A percentile compares a stretch with the other conserved stretches of the same genome.
Evolutionary conservation across 2,797 vertebrate species (phyloP).

Genomic region (Ciconia nigra): DNA sequence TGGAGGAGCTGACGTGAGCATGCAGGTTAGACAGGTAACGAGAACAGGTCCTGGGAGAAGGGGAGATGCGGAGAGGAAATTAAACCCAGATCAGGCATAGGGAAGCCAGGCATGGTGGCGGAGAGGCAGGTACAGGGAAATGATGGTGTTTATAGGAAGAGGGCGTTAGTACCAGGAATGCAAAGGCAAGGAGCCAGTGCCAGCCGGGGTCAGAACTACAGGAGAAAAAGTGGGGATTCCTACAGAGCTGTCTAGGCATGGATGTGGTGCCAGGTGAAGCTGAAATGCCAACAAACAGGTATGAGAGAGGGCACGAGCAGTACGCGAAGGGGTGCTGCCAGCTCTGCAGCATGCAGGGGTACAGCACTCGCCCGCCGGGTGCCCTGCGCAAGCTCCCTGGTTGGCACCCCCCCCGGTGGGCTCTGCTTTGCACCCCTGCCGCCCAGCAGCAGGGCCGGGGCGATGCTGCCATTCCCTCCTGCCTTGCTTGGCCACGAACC

Average conservation of each 20-base stretch:
- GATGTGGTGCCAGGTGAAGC: background rate
- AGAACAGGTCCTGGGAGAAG: background rate
- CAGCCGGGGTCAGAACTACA: fast-evolving
- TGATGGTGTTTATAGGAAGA: background rate
- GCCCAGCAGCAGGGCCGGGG: background rate
- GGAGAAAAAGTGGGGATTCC: fast-evolving
- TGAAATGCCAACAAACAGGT: background rate
- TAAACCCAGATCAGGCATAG: background rate
- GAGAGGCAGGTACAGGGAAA: background rate
- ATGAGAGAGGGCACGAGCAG: background rate
- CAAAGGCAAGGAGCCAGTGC: background rate
- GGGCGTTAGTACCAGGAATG: background rate
- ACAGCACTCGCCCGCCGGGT: background rate
- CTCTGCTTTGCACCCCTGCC: background rate
- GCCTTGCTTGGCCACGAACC: no score
- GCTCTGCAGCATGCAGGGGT: fast-evolving
- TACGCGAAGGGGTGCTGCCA: no score
- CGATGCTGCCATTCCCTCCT: background rate
- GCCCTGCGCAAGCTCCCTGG: no score
- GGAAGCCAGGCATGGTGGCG: background rate
- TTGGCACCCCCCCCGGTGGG: no score
- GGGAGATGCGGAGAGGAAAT: background rate
- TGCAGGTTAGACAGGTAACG: background rate
- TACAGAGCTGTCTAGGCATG: fast-evolving
- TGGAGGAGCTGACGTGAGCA: fast-evolving